Percentiles rank a stretch among this genome's conserved stretches.
Conservation (phyloP, 2,797 vertebrate genomes). For the Macropodus opercularis region DNA sequence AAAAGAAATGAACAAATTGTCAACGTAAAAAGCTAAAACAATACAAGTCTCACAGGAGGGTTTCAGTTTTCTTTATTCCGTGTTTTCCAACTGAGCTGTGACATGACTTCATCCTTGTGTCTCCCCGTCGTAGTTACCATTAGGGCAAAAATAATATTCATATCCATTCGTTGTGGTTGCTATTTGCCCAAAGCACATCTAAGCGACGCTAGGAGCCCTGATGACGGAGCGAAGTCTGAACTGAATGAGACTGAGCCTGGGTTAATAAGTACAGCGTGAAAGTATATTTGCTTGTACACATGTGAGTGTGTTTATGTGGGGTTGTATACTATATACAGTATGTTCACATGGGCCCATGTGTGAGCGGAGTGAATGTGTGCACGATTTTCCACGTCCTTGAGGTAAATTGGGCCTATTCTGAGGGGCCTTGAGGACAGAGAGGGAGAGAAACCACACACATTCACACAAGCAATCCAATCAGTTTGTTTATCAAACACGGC, state of each 20-base stretch:
- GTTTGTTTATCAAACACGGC: slow-evolving; percentile 86
- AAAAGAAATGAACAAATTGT: slow-evolving; percentile 24
- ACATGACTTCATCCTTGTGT: slow-evolving; percentile 64
- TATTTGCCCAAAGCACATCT: slow-evolving; percentile 57
- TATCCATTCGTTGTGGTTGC: slow-evolving; percentile 63
- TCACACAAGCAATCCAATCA: slow-evolving; percentile 83
- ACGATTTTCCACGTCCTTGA: slow-evolving; percentile 74
- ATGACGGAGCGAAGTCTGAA: slow-evolving; percentile 65
- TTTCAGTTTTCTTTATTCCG: slow-evolving; percentile 46
- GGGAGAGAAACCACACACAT: slow-evolving; percentile 77
- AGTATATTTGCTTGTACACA: slow-evolving; percentile 33
- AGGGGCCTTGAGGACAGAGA: slow-evolving; percentile 70
- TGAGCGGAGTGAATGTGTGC: slow-evolving; percentile 24
- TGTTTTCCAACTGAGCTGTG: slow-evolving; percentile 50
- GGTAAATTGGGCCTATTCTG: slow-evolving; percentile 64
- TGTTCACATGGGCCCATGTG: slow-evolving; percentile 28
- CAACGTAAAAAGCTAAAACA: slow-evolving; percentile 31
- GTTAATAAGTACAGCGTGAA: slow-evolving; percentile 60
- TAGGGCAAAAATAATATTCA: slow-evolving; percentile 64
- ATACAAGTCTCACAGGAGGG: slow-evolving; percentile 53
- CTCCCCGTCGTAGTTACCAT: slow-evolving; percentile 60
- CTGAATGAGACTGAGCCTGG: slow-evolving; percentile 62
- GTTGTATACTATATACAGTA: slow-evolving; percentile 25
- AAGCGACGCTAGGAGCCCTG: slow-evolving; percentile 51
- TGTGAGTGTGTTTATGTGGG: slow-evolving; percentile 38